Conservation (phyloP, 2,113 vertebrate genomes). For the Gavialis gangeticus region DNA sequence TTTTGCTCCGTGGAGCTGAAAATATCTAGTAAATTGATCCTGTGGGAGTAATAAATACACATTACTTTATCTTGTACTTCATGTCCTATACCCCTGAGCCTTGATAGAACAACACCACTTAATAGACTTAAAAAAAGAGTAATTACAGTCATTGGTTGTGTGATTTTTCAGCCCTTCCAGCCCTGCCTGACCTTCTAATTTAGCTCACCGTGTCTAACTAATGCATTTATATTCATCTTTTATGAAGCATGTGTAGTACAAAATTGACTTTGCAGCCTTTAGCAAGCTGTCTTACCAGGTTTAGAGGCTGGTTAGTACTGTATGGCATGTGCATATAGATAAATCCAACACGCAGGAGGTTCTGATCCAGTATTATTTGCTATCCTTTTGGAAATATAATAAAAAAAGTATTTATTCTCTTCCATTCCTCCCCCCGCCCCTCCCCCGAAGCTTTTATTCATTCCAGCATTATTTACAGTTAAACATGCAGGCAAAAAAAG, state of each 20-base stretch:
- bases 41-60: slow-evolving; percentile 90
- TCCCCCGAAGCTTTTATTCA: slow-evolving; percentile 80
- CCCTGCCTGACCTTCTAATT: slow-evolving; percentile 90
- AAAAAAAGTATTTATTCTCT: slow-evolving; percentile 72
- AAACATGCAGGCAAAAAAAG: slow-evolving; percentile 81
- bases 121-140: slow-evolving; percentile 92
- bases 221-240: slow-evolving; percentile 89
- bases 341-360: not conserved
- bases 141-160: slow-evolving; percentile 89
- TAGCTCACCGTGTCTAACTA: slow-evolving; percentile 86
- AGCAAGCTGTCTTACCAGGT: slow-evolving; percentile 78
- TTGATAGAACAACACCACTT: slow-evolving; percentile 88
- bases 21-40: slow-evolving; percentile 90
- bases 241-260: slow-evolving; percentile 84
- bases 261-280: slow-evolving; percentile 79
- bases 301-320: slow-evolving; percentile 65
- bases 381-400: slow-evolving; percentile 73
- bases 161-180: slow-evolving; percentile 88
- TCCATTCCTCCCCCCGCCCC: slow-evolving; percentile 38
- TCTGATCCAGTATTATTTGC: slow-evolving; percentile 57
- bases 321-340: slow-evolving; percentile 41
- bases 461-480: slow-evolving; percentile 81
- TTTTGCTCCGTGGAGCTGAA: slow-evolving; percentile 87
- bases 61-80: slow-evolving; percentile 91
- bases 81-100: slow-evolving; percentile 89